These are phyloP conservation scores for Chrysogorgia sp. DNA, from an alignment of 92 coral and sea anemone genomes.

Conservation along the genomic window DNA sequence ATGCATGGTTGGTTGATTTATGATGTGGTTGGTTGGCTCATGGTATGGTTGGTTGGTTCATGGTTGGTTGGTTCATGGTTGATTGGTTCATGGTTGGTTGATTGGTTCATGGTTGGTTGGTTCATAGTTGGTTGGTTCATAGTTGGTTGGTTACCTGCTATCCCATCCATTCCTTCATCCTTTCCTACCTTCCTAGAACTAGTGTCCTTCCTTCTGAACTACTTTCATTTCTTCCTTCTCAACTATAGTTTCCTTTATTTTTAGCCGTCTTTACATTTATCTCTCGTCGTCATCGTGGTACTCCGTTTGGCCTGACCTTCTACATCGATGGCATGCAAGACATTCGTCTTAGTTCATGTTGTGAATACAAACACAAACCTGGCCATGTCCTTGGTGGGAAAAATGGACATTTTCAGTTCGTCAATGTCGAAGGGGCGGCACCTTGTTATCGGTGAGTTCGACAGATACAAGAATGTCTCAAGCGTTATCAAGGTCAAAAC, in stretches of 20 bases:
- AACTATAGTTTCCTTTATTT: neutral
- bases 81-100: too few relatives aligned
- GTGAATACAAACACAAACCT: slow-evolving; percentile 98
- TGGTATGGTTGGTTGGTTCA: too few relatives aligned
- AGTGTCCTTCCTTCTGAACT: neutral
- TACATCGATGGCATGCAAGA: slow-evolving; percentile 97
- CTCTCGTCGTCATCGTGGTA: slow-evolving; percentile 96
- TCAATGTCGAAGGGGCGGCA: slow-evolving; percentile 95
- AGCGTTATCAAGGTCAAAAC: neutral
- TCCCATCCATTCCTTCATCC: neutral
- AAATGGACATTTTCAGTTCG: slow-evolving; percentile 97
- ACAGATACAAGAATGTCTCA: neutral
- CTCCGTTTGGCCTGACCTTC: slow-evolving; percentile 96
- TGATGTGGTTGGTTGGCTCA: too few relatives aligned
- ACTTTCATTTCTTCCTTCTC: neutral
- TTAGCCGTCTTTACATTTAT: slow-evolving; percentile 91
- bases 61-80: too few relatives aligned
- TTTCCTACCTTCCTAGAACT: neutral
- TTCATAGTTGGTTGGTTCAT: neutral
- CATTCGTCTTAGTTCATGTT: slow-evolving; percentile 91
- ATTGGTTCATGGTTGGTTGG: neutral
- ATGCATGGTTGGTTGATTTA: too few relatives aligned
- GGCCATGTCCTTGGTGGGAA: slow-evolving; percentile 88
- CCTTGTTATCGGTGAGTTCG: slow-evolving; percentile 90
- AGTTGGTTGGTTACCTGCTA: neutral